Conservation (phyloP, 2,888 invertebrate species). For the Allacma fusca region DNA sequence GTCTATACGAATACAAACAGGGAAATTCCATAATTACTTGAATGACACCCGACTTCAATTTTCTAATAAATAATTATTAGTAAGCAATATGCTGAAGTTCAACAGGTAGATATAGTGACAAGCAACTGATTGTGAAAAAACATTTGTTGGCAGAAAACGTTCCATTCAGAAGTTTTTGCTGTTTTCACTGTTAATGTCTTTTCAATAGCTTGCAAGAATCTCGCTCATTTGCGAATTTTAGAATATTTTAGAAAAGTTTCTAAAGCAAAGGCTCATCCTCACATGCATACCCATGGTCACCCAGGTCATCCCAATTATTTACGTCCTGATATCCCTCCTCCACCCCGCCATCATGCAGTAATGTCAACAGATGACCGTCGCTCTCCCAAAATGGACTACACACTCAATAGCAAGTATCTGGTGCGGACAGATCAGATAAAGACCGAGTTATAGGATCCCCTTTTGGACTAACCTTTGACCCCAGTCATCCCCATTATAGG, state of each 20-base stretch:
- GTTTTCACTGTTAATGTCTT: no score
- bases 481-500: constrained; percentile 82
- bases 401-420: constrained; percentile 52
- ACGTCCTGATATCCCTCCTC: constrained; percentile 17
- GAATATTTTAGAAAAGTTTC: constrained; percentile 9
- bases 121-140: no score
- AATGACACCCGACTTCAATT: no score
- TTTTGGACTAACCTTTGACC: constrained; percentile 84
- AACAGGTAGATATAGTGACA: no score
- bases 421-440: constrained; percentile 46
- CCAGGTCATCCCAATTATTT: constrained; percentile 35
- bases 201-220: no score
- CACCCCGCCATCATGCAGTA: constrained; percentile 20
- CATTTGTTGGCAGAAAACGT: no score
- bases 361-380: constrained; percentile 47
- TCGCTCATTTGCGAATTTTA: no score
- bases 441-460: constrained; percentile 70
- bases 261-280: constrained; percentile 33
- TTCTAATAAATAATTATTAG: no score
- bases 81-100: no score
- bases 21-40: no score
- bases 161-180: no score
- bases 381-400: constrained; percentile 60
- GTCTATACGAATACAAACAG: no score
- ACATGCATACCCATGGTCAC: constrained; percentile 32